phyloP scores from a whole-genome alignment of 2,888 invertebrate genomes.

The Aethes cnicana region DNA sequence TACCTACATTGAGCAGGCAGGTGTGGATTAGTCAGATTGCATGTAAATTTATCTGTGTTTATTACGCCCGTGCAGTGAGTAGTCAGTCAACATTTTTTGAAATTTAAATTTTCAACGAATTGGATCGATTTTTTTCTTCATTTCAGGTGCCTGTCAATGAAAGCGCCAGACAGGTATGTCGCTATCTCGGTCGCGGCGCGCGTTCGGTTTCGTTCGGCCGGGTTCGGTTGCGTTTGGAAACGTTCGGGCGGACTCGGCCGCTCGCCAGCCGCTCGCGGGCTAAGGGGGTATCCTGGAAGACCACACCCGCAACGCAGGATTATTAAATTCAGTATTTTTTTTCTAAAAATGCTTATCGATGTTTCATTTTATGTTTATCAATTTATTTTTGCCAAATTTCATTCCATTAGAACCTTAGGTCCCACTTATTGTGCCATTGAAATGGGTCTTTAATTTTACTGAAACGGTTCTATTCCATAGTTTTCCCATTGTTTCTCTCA shows the following conservation, averaged over 20 bases:
- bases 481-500: constrained; percentile 65
- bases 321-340: constrained; percentile 68
- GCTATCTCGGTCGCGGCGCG: constrained; percentile 70
- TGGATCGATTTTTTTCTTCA: constrained; percentile 86
- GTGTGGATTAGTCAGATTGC: constrained; percentile 43
- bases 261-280: constrained; percentile 63
- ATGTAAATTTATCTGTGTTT: constrained; percentile 82
- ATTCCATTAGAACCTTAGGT: constrained; percentile 46
- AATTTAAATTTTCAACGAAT: constrained; percentile 84
- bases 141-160: constrained; percentile 89
- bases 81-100: constrained; percentile 56
- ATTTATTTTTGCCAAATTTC: constrained; percentile 43
- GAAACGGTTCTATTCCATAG: constrained; percentile 59
- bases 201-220: constrained; percentile 76
- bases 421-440: constrained; percentile 63
- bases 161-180: constrained; percentile 88
- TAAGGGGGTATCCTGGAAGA: constrained; percentile 80
- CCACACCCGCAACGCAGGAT: constrained; percentile 79
- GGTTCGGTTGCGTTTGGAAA: constrained; percentile 73
- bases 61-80: constrained; percentile 41
- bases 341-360: constrained; percentile 78
- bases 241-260: constrained; percentile 70
- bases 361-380: constrained; percentile 66
- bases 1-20: constrained; percentile 9
- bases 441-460: constrained; percentile 41